phyloP scores from a whole-genome alignment of 2,113 vertebrate genomes.

The Periophthalmodon schlosseri region DNA sequence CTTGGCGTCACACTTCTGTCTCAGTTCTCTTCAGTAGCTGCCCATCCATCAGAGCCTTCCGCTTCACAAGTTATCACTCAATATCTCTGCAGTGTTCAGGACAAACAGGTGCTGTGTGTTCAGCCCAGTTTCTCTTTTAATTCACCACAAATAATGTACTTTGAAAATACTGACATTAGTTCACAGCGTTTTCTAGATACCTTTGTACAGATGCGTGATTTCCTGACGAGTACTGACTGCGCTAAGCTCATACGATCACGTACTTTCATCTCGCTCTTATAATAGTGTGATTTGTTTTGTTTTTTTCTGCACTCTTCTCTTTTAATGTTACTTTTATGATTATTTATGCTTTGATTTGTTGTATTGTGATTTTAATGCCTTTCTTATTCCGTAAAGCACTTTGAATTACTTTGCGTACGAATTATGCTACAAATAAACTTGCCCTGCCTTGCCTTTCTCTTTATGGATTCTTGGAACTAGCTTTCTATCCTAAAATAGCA shows the following conservation, averaged over 20 bases:
- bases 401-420: no score
- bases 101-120: conserved; percentile 41
- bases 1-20: conserved; percentile 52
- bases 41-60: conserved; percentile 61
- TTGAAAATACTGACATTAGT: conserved; percentile 2
- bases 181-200: no score
- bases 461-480: not conserved
- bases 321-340: no score
- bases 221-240: no score
- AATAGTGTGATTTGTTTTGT: not conserved
- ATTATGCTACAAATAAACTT: no score
- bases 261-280: not conserved
- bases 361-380: no score
- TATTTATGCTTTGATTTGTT: no score
- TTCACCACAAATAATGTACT: conserved; percentile 34
- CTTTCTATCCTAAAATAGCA: not conserved
- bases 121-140: conserved; percentile 44
- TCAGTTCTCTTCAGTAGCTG: conserved; percentile 38
- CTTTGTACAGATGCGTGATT: no score
- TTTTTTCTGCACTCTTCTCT: no score
- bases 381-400: no score
- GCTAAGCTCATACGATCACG: no score
- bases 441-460: not conserved
- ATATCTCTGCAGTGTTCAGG: conserved; percentile 53
- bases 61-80: conserved; percentile 65